Conservation (phyloP, 2,113 vertebrate genomes). For the Tyrannus savana region DNA sequence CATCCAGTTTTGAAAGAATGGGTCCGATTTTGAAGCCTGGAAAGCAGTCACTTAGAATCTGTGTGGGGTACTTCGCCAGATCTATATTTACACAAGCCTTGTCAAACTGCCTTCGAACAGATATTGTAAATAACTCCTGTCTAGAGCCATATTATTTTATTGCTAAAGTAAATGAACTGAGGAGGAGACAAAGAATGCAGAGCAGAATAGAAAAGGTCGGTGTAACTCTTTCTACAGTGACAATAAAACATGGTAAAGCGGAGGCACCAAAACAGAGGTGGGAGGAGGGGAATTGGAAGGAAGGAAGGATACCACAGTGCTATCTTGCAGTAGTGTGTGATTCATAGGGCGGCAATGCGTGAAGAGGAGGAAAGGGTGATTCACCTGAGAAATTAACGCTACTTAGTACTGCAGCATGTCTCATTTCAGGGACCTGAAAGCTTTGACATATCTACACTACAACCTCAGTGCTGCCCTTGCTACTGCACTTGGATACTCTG, state of each 20-base stretch:
- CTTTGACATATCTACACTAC: background rate
- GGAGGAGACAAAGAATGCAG: background rate
- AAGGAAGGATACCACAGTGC: background rate
- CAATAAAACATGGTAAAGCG: background rate
- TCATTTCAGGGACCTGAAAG: background rate
- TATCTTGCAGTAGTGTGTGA: background rate
- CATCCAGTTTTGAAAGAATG: background rate
- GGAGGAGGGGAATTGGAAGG: background rate
- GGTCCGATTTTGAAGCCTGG: background rate
- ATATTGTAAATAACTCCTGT: background rate
- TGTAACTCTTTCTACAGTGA: background rate
- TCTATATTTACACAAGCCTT: slow-evolving; percentile 3
- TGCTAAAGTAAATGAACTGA: background rate
- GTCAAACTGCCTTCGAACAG: background rate
- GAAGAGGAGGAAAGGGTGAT: background rate
- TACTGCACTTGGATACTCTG: background rate
- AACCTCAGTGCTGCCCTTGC: background rate
- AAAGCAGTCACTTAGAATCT: background rate
- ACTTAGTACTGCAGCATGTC: background rate
- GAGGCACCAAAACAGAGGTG: background rate
- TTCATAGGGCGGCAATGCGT: background rate
- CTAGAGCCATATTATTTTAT: background rate
- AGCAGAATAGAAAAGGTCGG: background rate
- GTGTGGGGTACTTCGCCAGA: background rate
- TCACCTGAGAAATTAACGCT: background rate